Percentiles rank a stretch among this genome's conserved stretches.
Evolutionary conservation across 2,797 vertebrate genomes (phyloP).

Genomic region (Danionella dracula): DNA sequence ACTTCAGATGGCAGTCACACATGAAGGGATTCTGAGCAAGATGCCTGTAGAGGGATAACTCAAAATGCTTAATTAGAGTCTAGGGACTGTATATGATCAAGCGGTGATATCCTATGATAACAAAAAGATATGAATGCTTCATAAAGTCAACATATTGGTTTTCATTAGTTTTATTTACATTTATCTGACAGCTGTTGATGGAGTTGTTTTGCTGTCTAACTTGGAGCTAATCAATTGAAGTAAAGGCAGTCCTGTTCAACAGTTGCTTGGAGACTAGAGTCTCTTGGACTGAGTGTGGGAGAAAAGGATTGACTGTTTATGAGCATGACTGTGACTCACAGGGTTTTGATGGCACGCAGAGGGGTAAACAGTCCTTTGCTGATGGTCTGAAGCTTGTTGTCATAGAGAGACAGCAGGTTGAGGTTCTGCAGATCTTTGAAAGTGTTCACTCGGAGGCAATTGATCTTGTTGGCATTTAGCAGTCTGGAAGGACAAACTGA

Average conservation of each 20-base stretch:
- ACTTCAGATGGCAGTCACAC: slow-evolving; percentile 99
- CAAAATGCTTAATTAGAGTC: slow-evolving; percentile 6
- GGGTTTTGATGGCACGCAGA: slow-evolving; percentile 91
- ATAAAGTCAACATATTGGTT: neutral
- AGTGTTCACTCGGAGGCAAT: slow-evolving; percentile 93
- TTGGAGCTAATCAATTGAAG: slow-evolving; percentile 28
- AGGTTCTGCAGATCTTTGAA: slow-evolving; percentile 97
- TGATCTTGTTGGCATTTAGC: slow-evolving; percentile 98
- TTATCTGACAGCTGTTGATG: slow-evolving; percentile 12
- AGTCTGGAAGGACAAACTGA: slow-evolving; percentile 73
- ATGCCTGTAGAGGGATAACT: slow-evolving; percentile 71
- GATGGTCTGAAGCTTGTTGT: slow-evolving; percentile 97
- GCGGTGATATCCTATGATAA: neutral
- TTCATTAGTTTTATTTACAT: neutral
- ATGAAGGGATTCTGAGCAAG: slow-evolving; percentile 99
- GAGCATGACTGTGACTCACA: slow-evolving; percentile 68
- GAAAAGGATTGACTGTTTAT: slow-evolving; percentile 11
- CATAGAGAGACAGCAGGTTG: slow-evolving; percentile 91
- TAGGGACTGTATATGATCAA: slow-evolving; percentile 7
- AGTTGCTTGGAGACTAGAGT: slow-evolving; percentile 38
- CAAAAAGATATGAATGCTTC: neutral
- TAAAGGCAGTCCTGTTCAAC: slow-evolving; percentile 8
- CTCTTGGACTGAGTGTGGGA: neutral
- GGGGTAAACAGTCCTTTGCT: slow-evolving; percentile 93
- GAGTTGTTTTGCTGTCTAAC: slow-evolving; percentile 6